Evolutionary conservation across 2,888 invertebrate species (phyloP), one percentile per base, ranked within the genome.

Genomic region (Cosmia pyralina): DNA sequence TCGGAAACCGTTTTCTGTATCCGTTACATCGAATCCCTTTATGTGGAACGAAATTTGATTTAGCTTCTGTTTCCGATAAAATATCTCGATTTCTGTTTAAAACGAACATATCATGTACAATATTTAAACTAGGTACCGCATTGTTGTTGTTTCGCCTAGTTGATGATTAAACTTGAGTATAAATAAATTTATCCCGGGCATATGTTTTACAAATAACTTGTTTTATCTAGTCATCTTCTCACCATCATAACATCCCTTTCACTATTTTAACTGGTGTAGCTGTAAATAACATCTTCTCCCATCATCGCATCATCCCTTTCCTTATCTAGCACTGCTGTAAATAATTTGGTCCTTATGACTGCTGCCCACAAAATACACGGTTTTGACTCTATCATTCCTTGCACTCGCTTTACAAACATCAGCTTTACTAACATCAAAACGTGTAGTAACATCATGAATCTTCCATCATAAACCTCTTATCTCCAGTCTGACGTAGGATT

Each of bases 401-500:
- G 41, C 41, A 41, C 8, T 41, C 8, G 38, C n/a, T n/a, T n/a
- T 10, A n/a, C n/a, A n/a, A 52, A 57, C 38, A 63, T 44, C 28
- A 38, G 38, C 38, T 38, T 28, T 28, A 55, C 7, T 38, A 38
- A 57, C 50, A 53, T 41, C 46, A 6, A 53, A 67, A 15, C 48
- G 22, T 77, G 34, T 46, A 48, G 63, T 50, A 38, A 38, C 52
- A 52, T 72, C 63, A 60, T 64, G 67, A 57, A 69, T 63, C 28
- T 80, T 69, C 79, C 69, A 67, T 79, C 59, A 76, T 68, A 79
- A 62, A 81, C 65, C 46, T 48, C 28, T 79, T 84, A 86, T 84
- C 85, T 66, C 59, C 28, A 48, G 19, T 74, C 66, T 75, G 82
- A 77, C 73, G 53, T n/a, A 34, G 41, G 63, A 73, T 85, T 64